Conservation (phyloP, 2,113 vertebrate genomes). For the Zosterops borbonicus region DNA sequence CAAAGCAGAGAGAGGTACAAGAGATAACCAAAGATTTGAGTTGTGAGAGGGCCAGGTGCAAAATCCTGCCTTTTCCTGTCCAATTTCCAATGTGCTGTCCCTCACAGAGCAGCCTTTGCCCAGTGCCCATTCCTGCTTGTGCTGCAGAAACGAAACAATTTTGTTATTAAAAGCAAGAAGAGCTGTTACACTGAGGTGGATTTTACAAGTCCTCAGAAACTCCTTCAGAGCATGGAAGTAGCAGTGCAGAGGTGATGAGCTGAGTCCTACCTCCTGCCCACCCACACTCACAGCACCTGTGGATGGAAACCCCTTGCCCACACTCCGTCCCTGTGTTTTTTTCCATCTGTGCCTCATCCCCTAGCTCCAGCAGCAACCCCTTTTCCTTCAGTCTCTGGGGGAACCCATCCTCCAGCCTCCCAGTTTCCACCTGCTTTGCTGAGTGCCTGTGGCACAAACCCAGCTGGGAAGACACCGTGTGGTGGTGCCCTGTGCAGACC, state of each 20-base stretch:
- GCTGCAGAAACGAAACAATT: neutral
- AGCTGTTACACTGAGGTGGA: neutral
- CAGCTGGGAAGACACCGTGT: fast-evolving
- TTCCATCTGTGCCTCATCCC: neutral
- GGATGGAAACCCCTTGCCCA: neutral
- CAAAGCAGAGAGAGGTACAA: neutral
- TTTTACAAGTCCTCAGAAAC: neutral
- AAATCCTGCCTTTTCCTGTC: neutral
- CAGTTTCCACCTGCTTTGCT: neutral
- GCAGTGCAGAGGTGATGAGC: neutral
- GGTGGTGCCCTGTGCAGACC: neutral
- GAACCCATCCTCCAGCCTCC: neutral
- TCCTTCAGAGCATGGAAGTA: neutral
- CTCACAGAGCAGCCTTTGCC: neutral
- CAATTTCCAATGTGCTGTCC: fast-evolving
- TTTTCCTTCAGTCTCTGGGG: neutral
- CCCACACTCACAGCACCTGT: fast-evolving
- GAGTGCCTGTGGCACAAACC: neutral
- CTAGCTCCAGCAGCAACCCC: neutral
- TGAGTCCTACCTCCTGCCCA: neutral
- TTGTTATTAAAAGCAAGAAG: neutral
- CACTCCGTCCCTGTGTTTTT: fast-evolving
- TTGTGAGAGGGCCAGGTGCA: neutral
- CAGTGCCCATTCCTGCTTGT: fast-evolving
- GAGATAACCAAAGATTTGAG: fast-evolving